Evolutionary conservation across 1,140 invertebrate genomes (phyloP), one percentile per base, ranked within the genome.

Genomic region (Orius laevigatus): DNA sequence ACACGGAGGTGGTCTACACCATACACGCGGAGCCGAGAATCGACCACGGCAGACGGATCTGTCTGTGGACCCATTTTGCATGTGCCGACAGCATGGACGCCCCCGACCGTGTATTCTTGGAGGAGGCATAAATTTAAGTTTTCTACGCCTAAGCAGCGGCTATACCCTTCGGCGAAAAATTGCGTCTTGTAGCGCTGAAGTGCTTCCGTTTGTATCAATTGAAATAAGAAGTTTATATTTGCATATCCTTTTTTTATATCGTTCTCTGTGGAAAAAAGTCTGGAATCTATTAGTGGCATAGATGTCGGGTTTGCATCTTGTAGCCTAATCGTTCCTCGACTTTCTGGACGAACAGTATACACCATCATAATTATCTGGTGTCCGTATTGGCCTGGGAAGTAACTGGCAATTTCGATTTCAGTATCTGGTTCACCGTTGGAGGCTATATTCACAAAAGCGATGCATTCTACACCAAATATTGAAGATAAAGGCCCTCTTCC

Each of bases 331-430:
- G 66, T 63, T 20, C 85, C 85, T 41, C 54, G 64, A 57, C 82
- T 86, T 64, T 78, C 77, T 2, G 84, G 81, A 60, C 84, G 77
- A 54, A 85, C 63, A 58, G 43, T 79, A 62, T 12, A 76, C 71
- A 14, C 76, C 60, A 55, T 81, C 68, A 4, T 45, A 16, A 11
- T 69, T 72, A 44, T 75, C 59, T 25, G 46, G 60, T 43, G 67
- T 66, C 54, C 10, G 8, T 14, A 3, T 45, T 45, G 10, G 32
- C 33, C 11, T 8, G 34, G 15, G 9, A 9, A 6, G n/a, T 31
- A 31, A 14, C 4, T 16, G 11, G 39, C 4, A 12, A 42, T 42
- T n/a, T 12, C 10, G 12, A 49, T 15, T 48, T 78, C 66, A 42
- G 72, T 53, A n/a, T 64, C 55, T 83, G 58, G 25, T 82, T 51